Conservation (phyloP, 2,797 vertebrate species). For the Pangasius macronema region DNA sequence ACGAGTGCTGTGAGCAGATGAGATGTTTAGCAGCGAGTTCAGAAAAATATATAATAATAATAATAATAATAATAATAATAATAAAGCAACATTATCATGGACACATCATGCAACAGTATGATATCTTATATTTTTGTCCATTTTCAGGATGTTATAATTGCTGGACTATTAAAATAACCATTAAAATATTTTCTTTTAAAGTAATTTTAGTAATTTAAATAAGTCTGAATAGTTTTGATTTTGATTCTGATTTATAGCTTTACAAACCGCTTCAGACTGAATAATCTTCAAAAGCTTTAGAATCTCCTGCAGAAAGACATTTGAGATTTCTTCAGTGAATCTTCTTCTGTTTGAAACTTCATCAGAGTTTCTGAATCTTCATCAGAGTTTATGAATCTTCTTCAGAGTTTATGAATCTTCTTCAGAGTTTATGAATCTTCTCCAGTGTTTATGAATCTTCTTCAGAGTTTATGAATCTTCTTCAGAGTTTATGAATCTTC, state of each 20-base stretch:
- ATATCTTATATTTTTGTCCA: not conserved
- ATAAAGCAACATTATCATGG: not conserved
- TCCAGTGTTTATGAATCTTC: not conserved
- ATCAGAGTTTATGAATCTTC: not conserved
- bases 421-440: not conserved
- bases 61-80: conserved; percentile 7
- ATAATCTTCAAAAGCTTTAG: too few relatives aligned
- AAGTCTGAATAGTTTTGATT: not conserved
- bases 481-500: not conserved
- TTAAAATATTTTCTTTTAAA: not conserved
- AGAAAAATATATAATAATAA: not conserved
- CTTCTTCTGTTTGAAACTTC: not conserved
- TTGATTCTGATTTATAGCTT: too few relatives aligned
- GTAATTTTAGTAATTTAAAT: not conserved
- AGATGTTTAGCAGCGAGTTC: not conserved
- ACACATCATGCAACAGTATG: not conserved
- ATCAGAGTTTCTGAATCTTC: not conserved
- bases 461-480: not conserved
- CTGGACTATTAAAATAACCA: not conserved
- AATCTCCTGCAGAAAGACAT: too few relatives aligned
- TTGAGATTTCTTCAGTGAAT: too few relatives aligned
- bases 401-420: not conserved
- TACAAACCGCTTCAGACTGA: too few relatives aligned
- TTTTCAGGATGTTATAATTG: not conserved
- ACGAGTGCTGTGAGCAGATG: not conserved